Evolutionary conservation across 2,797 vertebrate genomes (phyloP), one percentile per base, ranked within the genome.

Genomic region (Pseudochirops cupreus): DNA sequence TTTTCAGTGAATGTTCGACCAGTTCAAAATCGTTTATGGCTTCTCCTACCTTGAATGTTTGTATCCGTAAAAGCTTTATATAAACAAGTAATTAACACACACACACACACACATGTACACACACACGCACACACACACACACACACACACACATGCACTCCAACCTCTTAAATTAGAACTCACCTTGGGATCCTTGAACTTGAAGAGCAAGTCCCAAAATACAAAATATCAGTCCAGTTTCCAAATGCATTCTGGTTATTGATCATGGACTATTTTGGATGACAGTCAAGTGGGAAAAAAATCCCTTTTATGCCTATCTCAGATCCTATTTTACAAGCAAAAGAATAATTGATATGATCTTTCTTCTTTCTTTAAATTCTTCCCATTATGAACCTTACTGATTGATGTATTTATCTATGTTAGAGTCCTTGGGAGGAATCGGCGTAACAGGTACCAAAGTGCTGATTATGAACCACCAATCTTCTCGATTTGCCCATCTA

Each of bases 121-220:
- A 59, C 11, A 31, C 59, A 62, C 59, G 4, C 29, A 31, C 29
- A 59, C 58, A 59, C 29, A 59, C 29, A 62, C 59, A 39, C n/a
- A 21, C 16, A 67, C 33, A 82, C 18, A 46, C 0, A 82, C n/a
- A 46, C 21, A 24, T 0, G 10, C 33, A 16, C 11, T 7, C 9
- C 4, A 92, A 59, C 18, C 0, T 96, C 95, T 95, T 93, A 57
- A 95, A 94, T 67, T 59, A 55, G 58, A 96, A 98, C 99, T 99
- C 98, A 99, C 99, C 99, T 99, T 98, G 98, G 95, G 97, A 98
- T 98, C 98, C 99, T 94, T 99, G 98, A 97, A 98, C 98, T 91
- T 99, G 99, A 31, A 99, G 98, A 92, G 98, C 94, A 97, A 99
- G 96, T 94, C 98, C 97, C 90, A 99, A 94, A 95, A 99, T 97